Evolutionary conservation across 2,113 vertebrate species (phyloP).

Genomic region (Microcebus murinus): DNA sequence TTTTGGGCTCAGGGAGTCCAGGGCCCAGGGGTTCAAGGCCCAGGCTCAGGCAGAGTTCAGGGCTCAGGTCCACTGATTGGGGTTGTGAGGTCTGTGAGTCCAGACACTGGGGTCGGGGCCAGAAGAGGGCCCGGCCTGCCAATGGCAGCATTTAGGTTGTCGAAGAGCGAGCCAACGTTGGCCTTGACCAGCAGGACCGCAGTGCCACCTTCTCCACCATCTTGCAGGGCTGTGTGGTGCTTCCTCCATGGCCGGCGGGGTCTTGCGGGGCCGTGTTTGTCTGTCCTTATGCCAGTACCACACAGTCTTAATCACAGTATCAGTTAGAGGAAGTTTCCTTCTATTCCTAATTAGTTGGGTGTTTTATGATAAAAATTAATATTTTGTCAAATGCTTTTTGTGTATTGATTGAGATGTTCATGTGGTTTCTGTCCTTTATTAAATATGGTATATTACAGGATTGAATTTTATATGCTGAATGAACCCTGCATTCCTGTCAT

Average conservation of each 20-base stretch:
- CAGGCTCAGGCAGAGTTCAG: not conserved
- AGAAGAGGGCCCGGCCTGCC: not conserved
- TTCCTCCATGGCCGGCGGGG: slow-evolving; percentile 48
- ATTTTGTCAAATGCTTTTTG: too few relatives aligned
- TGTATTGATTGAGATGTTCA: too few relatives aligned
- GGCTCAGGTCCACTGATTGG: too few relatives aligned
- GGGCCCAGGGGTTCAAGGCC: not conserved
- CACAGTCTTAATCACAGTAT: too few relatives aligned
- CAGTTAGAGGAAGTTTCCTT: too few relatives aligned
- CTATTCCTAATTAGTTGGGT: too few relatives aligned
- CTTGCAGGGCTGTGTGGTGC: slow-evolving; percentile 30
- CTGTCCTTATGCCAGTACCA: too few relatives aligned
- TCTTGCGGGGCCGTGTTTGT: slow-evolving; percentile 58
- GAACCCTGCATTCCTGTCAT: too few relatives aligned
- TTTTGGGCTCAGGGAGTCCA: not conserved
- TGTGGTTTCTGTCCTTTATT: not conserved
- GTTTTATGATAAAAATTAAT: too few relatives aligned
- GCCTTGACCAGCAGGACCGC: slow-evolving; percentile 95
- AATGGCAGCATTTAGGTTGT: slow-evolving; percentile 90
- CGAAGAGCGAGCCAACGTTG: slow-evolving; percentile 97
- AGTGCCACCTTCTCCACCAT: slow-evolving; percentile 92
- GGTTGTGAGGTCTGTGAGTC: too few relatives aligned
- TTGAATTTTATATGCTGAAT: too few relatives aligned
- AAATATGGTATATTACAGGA: too few relatives aligned
- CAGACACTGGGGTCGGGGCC: not conserved